phyloP scores from a whole-genome alignment of 2,888 invertebrate species.

The Spatulosminthurus flaviceps region DNA sequence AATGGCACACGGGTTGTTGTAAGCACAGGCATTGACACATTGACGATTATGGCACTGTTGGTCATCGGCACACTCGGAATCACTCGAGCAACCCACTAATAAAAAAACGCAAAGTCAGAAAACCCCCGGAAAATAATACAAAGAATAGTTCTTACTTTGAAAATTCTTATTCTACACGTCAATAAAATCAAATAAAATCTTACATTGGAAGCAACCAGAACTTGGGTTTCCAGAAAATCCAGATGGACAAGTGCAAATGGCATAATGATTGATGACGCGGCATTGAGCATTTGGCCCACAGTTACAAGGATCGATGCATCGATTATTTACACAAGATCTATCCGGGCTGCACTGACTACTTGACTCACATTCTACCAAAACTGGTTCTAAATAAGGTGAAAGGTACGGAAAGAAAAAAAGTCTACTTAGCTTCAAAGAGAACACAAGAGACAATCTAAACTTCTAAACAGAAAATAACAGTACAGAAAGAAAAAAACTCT shows the following conservation, averaged over 20 bases:
- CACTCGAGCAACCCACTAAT: slow-evolving; percentile 81
- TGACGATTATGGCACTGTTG: slow-evolving; percentile 84
- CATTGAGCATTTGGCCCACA: slow-evolving; percentile 83
- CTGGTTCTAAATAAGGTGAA: slow-evolving; percentile 66
- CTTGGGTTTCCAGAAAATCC: slow-evolving; percentile 89
- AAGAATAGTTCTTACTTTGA: too few species aligned
- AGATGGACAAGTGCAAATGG: slow-evolving; percentile 82
- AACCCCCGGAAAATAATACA: too few species aligned
- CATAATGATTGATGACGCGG: slow-evolving; percentile 82
- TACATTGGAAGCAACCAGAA: slow-evolving; percentile 79
- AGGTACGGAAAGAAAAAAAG: slow-evolving; percentile 15
- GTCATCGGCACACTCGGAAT: slow-evolving; percentile 81
- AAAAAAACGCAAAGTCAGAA: too few species aligned
- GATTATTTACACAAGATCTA: slow-evolving; percentile 83
- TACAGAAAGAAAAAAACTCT: slow-evolving; percentile 11
- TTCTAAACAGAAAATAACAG: slow-evolving; percentile 12
- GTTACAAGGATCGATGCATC: slow-evolving; percentile 84
- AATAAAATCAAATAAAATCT: too few species aligned
- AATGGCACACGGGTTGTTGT: slow-evolving; percentile 82
- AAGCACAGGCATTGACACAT: slow-evolving; percentile 82
- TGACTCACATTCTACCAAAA: slow-evolving; percentile 77
- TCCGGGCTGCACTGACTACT: slow-evolving; percentile 83
- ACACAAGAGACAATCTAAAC: slow-evolving; percentile 8
- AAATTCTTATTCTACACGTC: too few species aligned
- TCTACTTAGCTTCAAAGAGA: neutral